A percentile compares a stretch with the other conserved stretches of the same genome.
These are phyloP conservation scores for Dolichoris vasculosae DNA, from an alignment of 1,140 invertebrate genomes.

Conservation along the genomic window DNA sequence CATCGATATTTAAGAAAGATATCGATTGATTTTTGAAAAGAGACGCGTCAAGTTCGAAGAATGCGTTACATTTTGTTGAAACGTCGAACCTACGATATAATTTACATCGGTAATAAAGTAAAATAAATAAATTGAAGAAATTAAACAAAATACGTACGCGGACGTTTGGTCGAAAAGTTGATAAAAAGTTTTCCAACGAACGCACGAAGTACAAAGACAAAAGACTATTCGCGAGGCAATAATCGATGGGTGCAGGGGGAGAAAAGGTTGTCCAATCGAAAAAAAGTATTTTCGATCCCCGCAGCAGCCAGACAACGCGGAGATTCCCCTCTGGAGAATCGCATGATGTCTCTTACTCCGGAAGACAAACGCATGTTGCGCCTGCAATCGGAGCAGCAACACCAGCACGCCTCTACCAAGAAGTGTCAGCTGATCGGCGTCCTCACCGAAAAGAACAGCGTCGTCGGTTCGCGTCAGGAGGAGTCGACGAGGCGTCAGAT, in stretches of 20 bases:
- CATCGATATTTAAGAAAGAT: background rate
- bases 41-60: too few relatives aligned
- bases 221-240: background rate
- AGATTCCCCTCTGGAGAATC: background rate
- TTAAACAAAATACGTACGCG: too few relatives aligned
- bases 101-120: too few relatives aligned
- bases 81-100: too few relatives aligned
- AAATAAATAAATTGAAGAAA: too few relatives aligned
- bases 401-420: background rate
- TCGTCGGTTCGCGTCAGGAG: slow-evolving; percentile 9
- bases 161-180: too few relatives aligned
- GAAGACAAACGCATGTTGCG: slow-evolving; percentile 40
- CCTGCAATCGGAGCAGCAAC: background rate
- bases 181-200: too few relatives aligned
- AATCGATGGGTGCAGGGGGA: background rate
- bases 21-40: too few relatives aligned
- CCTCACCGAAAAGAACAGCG: slow-evolving; percentile 56
- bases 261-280: background rate
- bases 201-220: background rate
- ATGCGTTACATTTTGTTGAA: too few relatives aligned
- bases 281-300: background rate
- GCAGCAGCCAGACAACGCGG: background rate
- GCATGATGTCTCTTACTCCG: background rate
- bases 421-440: slow-evolving; percentile 57
- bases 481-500: slow-evolving; percentile 57